A percentile compares a stretch with the other conserved stretches of the same genome.
Conservation (phyloP, 2,113 vertebrate genomes). For the Onychorhynchus coronatus region DNA sequence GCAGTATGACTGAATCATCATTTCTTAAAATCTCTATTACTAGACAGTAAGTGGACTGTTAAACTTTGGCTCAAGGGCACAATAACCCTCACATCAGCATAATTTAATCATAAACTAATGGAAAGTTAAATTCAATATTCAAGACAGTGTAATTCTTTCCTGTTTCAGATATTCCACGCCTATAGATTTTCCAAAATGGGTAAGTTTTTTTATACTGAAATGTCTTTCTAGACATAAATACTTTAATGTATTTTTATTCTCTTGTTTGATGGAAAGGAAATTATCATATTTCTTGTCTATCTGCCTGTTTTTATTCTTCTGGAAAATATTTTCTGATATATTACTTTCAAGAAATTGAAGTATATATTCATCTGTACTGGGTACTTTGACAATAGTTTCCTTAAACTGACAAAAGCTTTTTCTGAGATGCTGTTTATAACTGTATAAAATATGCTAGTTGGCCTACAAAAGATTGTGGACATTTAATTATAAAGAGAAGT, state of each 20-base stretch:
- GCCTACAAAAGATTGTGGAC: background rate
- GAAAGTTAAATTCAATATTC: conserved; percentile 68
- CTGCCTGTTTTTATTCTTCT: background rate
- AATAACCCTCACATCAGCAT: conserved; percentile 65
- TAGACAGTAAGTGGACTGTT: conserved; percentile 62
- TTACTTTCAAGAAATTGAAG: background rate
- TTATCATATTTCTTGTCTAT: conserved; percentile 29
- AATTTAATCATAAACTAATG: conserved; percentile 73
- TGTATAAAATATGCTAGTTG: background rate
- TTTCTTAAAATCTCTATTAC: conserved; percentile 67
- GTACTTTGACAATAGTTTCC: background rate
- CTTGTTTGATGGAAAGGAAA: conserved; percentile 13
- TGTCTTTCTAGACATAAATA: conserved; percentile 25
- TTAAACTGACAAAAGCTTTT: background rate
- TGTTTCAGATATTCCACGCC: conserved; percentile 3
- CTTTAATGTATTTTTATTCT: conserved; percentile 20
- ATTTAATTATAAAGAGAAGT: background rate
- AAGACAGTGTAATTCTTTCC: conserved; percentile 35
- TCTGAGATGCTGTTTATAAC: background rate
- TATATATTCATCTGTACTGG: background rate
- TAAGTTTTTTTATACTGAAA: conserved; percentile 52
- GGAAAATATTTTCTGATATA: conserved; percentile 30
- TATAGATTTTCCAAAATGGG: conserved; percentile 60
- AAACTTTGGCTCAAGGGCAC: conserved; percentile 70
- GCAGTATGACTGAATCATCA: conserved; percentile 57